Base-by-base conservation (phyloP, 2,888 invertebrate genomes). In the Himalopsyche kuldschensis region DNA sequence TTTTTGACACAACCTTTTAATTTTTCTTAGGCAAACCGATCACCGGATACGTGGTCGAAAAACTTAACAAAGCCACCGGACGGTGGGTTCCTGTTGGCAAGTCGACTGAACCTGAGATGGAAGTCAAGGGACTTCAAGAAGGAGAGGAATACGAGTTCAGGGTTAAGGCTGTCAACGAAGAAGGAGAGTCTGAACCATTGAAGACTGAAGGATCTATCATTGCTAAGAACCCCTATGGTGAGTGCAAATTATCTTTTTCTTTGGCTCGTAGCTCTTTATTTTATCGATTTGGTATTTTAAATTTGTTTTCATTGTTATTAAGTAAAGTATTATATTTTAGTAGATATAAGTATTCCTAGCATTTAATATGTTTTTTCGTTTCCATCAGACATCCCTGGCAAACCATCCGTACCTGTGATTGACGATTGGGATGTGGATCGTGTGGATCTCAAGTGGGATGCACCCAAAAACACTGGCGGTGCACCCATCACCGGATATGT, bases 161-260 rank as follows among this genome's bases (percentile, higher is more conserved):
- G 87, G 97, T 98, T 17, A 95, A 94, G 89, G 98, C 98, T 10
- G 94, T 98, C 85, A 98, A 98, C 88, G 98, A 98, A 87, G 98
- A 98, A 89, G 97, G 97, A 24, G 97, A 98, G 90, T 97, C 97
- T 0, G 97, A 99, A 88, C 99, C 99, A 8, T 90, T 99, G 86
- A 97, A 97, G 89, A 97, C 97, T n/a, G 97, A 97, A 81, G 94
- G 94, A 87, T 94, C 96, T 3, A 97, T 96, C 85, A 89, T 96
- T 24, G 99, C 99, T 31, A 99, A 99, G 92, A 99, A 99, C 93
- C 99, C 99, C 87, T 99, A 94, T 89, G 97, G 96, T 96, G 88
- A 90, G 90, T 41, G 4, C 10, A 4, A 31, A 1, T 30, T 27
- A n/a, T 17, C 6, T 75, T 88, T 78, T 32, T 75, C 75, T 11